Conservation (phyloP, 2,113 vertebrate species). For the Scalopus aquaticus region DNA sequence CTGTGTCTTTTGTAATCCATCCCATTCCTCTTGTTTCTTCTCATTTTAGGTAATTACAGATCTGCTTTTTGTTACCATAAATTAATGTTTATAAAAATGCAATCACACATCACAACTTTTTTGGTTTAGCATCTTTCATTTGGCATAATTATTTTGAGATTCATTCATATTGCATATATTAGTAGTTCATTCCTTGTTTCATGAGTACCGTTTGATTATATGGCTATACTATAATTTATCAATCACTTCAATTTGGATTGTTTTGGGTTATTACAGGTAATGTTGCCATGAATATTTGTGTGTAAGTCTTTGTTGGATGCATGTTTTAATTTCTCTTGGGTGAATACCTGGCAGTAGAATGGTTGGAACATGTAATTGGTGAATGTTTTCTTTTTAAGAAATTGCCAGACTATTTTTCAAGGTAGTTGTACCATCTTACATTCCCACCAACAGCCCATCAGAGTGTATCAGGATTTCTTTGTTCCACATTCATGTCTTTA, state of each 20-base stretch:
- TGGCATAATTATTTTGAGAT: not conserved
- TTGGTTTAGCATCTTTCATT: not conserved
- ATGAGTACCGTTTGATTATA: not conserved
- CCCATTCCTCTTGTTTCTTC: not conserved
- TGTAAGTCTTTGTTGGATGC: not conserved
- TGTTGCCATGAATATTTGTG: slow-evolving; percentile 16
- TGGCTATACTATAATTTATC: not conserved
- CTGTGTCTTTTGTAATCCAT: not conserved
- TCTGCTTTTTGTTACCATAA: slow-evolving; percentile 21
- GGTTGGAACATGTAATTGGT: not conserved
- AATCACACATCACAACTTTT: not conserved
- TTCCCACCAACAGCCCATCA: not conserved
- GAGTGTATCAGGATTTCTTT: not conserved
- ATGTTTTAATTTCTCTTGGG: slow-evolving; percentile 22
- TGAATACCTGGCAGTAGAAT: slow-evolving; percentile 12
- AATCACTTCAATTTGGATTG: not conserved
- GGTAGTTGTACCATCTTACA: not conserved
- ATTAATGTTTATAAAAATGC: slow-evolving; percentile 21
- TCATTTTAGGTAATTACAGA: not conserved
- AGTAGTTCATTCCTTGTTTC: not conserved
- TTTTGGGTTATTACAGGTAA: slow-evolving; percentile 3
- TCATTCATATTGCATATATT: not conserved
- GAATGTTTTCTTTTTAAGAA: slow-evolving; percentile 26
- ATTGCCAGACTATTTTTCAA: not conserved
- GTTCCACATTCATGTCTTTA: not conserved